Evolutionary conservation across 1,140 invertebrate species (phyloP), one percentile per base, ranked within the genome.

Genomic region (Anoplolepis gracilipes): DNA sequence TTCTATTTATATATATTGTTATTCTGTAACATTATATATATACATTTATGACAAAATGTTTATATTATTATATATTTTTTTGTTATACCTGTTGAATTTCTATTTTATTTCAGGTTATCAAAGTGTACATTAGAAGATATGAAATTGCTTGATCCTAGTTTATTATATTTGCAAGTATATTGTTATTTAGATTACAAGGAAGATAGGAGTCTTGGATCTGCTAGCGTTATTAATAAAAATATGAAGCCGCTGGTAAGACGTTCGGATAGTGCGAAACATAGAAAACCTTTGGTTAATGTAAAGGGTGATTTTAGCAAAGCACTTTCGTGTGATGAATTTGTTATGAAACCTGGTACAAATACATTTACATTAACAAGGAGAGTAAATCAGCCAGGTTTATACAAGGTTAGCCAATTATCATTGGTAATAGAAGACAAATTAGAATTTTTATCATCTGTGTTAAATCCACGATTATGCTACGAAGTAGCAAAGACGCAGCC

Each of bases 171-270:
- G 73, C 95, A 97, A 87, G 96, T 98, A 85, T 96, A 96, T 62
- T 96, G 97, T 1, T 96, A 97, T 91, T 93, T 98, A 39, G 97
- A 98, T 89, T 97, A 97, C 87, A 97, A 98, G 92, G 96, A 98
- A 92, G 97, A 98, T 92, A 97, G 97, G 90, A 97, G 96, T 76
- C 92, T 98, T 6, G 96, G 96, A 78, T 96, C 96, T 78, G 97
- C 96, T 0, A 61, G 96, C 97, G 28, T 96, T 96, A 36, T 97
- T 95, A 90, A 96, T 94, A 91, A 96, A 95, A 92, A 95, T 94
- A 28, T 95, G 94, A 95, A 96, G 94, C 70, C 94, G 90, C 22
- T 93, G 70, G 72, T 97, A 75, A 96, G 95, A 92, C 87, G 96
- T 76, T 94, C 96, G 46, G 95, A 97, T 86, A 96, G 96, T 86